Evolutionary conservation across 2,888 invertebrate genomes (phyloP).

Genomic region (Meiosimyza decipiens): DNA sequence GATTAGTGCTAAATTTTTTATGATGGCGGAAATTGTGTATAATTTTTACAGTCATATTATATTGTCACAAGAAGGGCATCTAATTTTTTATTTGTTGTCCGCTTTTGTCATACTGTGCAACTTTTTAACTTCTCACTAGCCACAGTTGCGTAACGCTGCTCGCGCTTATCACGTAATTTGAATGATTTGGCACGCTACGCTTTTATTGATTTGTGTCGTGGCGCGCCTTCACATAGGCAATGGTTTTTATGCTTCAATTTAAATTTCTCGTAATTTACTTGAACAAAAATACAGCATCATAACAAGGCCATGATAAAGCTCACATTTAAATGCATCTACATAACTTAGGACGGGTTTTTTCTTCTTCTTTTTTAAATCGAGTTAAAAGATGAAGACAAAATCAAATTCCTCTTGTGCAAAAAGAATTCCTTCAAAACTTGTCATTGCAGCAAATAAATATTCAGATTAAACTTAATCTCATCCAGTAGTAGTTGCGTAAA

Average conservation of each 20-base stretch:
- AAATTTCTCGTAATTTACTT: no score
- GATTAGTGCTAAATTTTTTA: no score
- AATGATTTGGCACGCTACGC: conserved; percentile 42
- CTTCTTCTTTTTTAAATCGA: background rate
- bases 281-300: no score
- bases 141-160: conserved; percentile 27
- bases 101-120: no score
- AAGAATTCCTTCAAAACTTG: background rate
- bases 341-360: background rate
- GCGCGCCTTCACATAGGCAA: conserved; percentile 23
- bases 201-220: conserved; percentile 35
- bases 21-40: no score
- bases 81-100: no score
- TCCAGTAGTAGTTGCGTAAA: no score
- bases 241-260: background rate
- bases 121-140: conserved; percentile 32
- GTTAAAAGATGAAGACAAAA: background rate
- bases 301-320: no score
- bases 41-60: no score
- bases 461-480: conserved; percentile 5
- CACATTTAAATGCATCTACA: no score
- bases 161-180: conserved; percentile 56
- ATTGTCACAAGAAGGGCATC: no score
- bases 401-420: background rate
- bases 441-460: conserved; percentile 7